These are phyloP conservation scores for human (Homo sapiens) DNA, from an alignment of 2,113 vertebrate genomes.

Conservation along the genomic window DNA sequence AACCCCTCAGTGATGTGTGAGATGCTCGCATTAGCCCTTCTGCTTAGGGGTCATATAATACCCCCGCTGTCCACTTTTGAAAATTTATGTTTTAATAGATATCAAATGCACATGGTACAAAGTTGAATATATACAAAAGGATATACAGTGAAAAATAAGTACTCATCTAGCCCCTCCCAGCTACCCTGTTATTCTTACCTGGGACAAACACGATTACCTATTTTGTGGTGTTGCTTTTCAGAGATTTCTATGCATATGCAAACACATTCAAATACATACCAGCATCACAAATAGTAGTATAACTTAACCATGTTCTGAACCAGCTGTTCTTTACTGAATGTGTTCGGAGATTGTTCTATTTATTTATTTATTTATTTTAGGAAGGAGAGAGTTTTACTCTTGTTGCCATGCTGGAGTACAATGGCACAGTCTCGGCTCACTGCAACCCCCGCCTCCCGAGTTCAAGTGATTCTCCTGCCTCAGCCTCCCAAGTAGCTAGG, in stretches of 20 bases:
- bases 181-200: background rate
- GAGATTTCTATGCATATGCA: background rate
- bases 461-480: no score
- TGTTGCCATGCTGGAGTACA: no score
- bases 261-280: rapidly evolving
- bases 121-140: background rate
- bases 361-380: no score
- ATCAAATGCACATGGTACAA: background rate
- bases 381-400: no score
- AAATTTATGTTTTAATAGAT: background rate
- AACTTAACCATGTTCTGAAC: background rate
- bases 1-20: rapidly evolving
- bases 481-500: no score
- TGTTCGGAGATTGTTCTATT: background rate
- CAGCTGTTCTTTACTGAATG: background rate
- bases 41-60: background rate
- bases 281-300: background rate
- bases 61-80: no score
- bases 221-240: background rate
- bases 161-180: background rate
- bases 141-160: background rate
- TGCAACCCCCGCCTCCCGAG: no score
- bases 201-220: background rate
- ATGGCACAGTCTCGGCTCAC: no score
- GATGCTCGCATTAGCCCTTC: background rate